A percentile compares a stretch with the other conserved stretches of the same genome.
Evolutionary conservation across 2,113 vertebrate genomes (phyloP).

Genomic region (Melozone crissalis): DNA sequence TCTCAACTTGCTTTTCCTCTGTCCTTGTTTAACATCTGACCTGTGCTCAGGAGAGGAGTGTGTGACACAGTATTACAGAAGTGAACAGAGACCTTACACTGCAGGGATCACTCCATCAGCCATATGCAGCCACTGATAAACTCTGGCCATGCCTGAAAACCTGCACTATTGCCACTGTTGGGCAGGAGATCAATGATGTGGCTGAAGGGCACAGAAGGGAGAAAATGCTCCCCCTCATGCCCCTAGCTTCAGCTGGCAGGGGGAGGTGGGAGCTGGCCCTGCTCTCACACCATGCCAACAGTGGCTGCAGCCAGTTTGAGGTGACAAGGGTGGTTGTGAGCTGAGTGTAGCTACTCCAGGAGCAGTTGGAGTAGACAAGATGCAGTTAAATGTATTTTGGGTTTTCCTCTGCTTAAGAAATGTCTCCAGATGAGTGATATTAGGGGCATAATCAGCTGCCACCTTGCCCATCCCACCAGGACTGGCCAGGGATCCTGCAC

Average conservation of each 20-base stretch:
- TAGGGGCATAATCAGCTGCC: not conserved
- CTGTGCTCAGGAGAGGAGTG: not conserved
- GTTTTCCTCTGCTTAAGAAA: not conserved
- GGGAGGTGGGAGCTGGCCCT: not conserved
- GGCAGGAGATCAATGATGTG: not conserved
- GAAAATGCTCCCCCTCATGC: not conserved
- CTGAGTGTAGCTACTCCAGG: not conserved
- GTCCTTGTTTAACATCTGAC: not conserved
- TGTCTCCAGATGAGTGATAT: not conserved
- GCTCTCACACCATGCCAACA: not conserved
- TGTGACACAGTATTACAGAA: not conserved
- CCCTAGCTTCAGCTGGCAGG: fast-evolving
- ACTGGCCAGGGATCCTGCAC: not conserved
- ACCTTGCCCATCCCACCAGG: not conserved
- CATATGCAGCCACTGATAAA: not conserved
- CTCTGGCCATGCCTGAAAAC: not conserved
- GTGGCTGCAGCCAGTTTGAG: not conserved
- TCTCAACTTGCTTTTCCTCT: not conserved
- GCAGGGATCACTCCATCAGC: not conserved
- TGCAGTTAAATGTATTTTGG: not conserved
- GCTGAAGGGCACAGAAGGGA: not conserved
- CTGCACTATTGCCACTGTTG: not conserved
- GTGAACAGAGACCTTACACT: not conserved
- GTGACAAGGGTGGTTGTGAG: not conserved
- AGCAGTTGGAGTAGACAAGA: not conserved